Evolutionary conservation across 2,797 vertebrate genomes (phyloP).

Genomic region (Myotis planiceps): DNA sequence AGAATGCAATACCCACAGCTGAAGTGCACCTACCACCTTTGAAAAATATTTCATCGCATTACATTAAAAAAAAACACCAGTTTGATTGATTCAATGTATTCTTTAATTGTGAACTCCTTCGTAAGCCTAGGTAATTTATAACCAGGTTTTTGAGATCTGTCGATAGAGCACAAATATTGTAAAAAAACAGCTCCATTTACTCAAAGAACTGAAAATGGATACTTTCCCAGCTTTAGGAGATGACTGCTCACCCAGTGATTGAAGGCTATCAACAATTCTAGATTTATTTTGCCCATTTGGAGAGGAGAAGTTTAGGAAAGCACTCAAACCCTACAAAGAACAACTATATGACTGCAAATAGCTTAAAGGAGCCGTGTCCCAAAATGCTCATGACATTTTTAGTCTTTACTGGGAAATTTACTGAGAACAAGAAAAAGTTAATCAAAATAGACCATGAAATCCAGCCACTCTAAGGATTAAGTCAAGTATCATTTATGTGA

Average conservation of each 20-base stretch:
- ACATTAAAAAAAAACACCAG: not conserved
- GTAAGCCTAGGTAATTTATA: not conserved
- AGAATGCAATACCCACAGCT: not conserved
- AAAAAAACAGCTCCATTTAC: not conserved
- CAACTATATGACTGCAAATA: not conserved
- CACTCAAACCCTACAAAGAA: slow-evolving; percentile 37
- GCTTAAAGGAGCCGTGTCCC: slow-evolving; percentile 42
- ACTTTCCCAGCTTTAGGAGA: not conserved
- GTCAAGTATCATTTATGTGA: slow-evolving; percentile 20
- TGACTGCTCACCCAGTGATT: not conserved
- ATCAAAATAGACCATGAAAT: slow-evolving; percentile 35
- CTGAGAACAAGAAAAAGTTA: slow-evolving; percentile 60
- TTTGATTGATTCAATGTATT: not conserved
- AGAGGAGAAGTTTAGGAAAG: slow-evolving; percentile 45
- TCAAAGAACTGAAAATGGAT: slow-evolving; percentile 43
- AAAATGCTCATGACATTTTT: slow-evolving; percentile 43
- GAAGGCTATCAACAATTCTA: not conserved
- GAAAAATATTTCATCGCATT: not conserved
- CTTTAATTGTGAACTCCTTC: not conserved
- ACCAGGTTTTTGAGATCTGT: slow-evolving; percentile 20
- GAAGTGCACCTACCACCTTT: not conserved
- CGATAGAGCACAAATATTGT: not conserved
- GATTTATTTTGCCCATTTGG: slow-evolving; percentile 34
- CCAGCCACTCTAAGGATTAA: slow-evolving; percentile 51
- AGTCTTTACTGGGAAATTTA: slow-evolving; percentile 65